Conservation (phyloP, 1,140 invertebrate genomes). For the Megalonaias nervosa region DNA sequence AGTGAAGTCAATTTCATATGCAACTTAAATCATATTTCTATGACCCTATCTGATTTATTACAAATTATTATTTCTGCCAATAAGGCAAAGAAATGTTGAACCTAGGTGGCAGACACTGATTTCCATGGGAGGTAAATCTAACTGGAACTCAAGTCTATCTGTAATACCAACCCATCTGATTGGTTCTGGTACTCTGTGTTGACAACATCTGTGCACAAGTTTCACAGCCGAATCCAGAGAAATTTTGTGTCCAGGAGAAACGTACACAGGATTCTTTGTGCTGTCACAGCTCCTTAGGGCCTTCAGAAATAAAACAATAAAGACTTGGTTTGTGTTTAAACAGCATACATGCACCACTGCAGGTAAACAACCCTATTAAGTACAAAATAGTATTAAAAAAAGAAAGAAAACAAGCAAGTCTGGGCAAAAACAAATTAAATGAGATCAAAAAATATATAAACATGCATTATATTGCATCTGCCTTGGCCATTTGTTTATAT, state of each 20-base stretch:
- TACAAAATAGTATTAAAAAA: not conserved
- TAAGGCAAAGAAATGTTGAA: too few species aligned
- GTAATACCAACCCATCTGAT: constrained; percentile 63
- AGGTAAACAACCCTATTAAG: not conserved
- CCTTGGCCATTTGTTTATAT: not conserved
- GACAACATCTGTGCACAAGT: constrained; percentile 67
- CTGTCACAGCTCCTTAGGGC: constrained; percentile 56
- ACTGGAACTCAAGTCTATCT: too few species aligned
- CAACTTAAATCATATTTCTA: too few species aligned
- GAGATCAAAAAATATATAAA: constrained; percentile 1
- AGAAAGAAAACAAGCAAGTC: not conserved
- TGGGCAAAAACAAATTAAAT: not conserved
- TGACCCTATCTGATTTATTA: too few species aligned
- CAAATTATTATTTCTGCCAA: too few species aligned
- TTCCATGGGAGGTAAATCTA: too few species aligned
- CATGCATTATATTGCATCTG: not conserved
- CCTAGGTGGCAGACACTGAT: too few species aligned
- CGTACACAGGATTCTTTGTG: constrained; percentile 70
- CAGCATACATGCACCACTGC: not conserved
- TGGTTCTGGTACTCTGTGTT: constrained; percentile 73
- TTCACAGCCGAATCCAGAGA: constrained; percentile 68
- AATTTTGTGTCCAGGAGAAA: constrained; percentile 72
- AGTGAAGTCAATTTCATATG: too few species aligned
- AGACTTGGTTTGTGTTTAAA: not conserved
- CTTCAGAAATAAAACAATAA: constrained; percentile 33